Evolutionary conservation across 2,797 vertebrate species (phyloP).

Genomic region (Ctenopoma multispine): DNA sequence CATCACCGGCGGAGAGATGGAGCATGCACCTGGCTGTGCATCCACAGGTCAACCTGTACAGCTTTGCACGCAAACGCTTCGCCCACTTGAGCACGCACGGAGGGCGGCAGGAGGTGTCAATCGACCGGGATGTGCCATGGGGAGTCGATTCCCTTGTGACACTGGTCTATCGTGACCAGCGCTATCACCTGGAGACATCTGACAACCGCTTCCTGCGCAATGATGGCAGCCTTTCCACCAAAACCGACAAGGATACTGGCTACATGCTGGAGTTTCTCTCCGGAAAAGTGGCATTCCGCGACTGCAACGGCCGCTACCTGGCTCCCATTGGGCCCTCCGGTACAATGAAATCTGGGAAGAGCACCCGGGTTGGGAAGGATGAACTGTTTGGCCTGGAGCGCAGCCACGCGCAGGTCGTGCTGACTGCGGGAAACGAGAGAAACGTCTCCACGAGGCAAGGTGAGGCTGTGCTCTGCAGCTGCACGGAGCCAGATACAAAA

Average conservation of each 20-base stretch:
- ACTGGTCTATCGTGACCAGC: slow-evolving; percentile 92
- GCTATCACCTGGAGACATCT: slow-evolving; percentile 93
- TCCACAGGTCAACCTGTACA: slow-evolving; percentile 93
- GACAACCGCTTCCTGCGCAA: slow-evolving; percentile 92
- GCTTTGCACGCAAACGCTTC: slow-evolving; percentile 92
- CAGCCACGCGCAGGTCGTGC: slow-evolving; percentile 94
- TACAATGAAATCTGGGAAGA: slow-evolving; percentile 91
- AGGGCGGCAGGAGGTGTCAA: slow-evolving; percentile 86
- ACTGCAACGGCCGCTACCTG: slow-evolving; percentile 91
- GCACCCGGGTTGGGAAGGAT: slow-evolving; percentile 90
- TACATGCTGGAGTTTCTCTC: slow-evolving; percentile 94
- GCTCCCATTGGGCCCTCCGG: slow-evolving; percentile 92
- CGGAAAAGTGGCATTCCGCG: slow-evolving; percentile 94
- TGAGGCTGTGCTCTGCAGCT: slow-evolving; percentile 68
- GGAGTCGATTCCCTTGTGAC: slow-evolving; percentile 95
- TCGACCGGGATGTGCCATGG: slow-evolving; percentile 94
- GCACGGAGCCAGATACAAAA: neutral
- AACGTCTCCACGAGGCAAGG: slow-evolving; percentile 97
- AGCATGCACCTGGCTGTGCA: slow-evolving; percentile 96
- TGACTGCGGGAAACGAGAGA: slow-evolving; percentile 92
- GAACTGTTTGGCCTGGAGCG: slow-evolving; percentile 95
- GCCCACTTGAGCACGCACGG: slow-evolving; percentile 86
- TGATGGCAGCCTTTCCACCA: slow-evolving; percentile 86
- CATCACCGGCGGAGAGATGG: slow-evolving; percentile 90
- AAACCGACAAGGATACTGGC: slow-evolving; percentile 86